Conservation (phyloP, 2,888 invertebrate genomes). For the Abscondita cerata region DNA sequence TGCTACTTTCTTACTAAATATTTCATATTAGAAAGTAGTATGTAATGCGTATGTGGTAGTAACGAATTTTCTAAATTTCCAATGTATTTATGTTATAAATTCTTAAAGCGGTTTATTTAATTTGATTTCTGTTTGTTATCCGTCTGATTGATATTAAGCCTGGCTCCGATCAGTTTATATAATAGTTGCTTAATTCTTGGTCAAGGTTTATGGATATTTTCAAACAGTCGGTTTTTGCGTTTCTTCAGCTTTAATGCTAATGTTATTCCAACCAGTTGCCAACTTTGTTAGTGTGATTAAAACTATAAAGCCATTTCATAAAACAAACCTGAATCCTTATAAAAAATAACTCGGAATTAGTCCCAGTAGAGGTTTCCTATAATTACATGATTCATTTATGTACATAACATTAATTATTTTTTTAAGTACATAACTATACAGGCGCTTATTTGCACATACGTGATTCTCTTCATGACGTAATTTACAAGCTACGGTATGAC, state of each 20-base stretch:
- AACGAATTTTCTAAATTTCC: not conserved
- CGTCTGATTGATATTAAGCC: not conserved
- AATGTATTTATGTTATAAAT: not conserved
- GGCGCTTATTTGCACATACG: too few species aligned
- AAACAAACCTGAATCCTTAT: not conserved
- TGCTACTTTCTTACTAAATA: constrained; percentile 8
- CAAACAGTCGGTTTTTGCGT: constrained; percentile 1
- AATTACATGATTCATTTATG: constrained; percentile 6
- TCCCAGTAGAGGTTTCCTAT: not conserved
- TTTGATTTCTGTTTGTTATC: too few species aligned
- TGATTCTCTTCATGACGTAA: too few species aligned
- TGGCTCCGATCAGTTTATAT: constrained; percentile 1
- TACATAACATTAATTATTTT: too few species aligned
- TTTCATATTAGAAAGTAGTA: constrained; percentile 5
- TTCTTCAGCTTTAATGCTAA: not conserved
- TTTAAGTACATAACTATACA: too few species aligned
- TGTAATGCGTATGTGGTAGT: not conserved
- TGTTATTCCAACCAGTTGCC: not conserved
- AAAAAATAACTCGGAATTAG: not conserved
- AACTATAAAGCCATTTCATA: not conserved
- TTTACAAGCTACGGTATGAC: too few species aligned
- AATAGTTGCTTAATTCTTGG: constrained; percentile 6
- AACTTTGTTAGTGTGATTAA: not conserved
- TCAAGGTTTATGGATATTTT: constrained; percentile 11
- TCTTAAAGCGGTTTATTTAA: not conserved